Percentiles rank a stretch among this genome's conserved stretches.
These are phyloP conservation scores for Diadegma fenestrale DNA, from an alignment of 2,888 invertebrate species.

Conservation along the genomic window DNA sequence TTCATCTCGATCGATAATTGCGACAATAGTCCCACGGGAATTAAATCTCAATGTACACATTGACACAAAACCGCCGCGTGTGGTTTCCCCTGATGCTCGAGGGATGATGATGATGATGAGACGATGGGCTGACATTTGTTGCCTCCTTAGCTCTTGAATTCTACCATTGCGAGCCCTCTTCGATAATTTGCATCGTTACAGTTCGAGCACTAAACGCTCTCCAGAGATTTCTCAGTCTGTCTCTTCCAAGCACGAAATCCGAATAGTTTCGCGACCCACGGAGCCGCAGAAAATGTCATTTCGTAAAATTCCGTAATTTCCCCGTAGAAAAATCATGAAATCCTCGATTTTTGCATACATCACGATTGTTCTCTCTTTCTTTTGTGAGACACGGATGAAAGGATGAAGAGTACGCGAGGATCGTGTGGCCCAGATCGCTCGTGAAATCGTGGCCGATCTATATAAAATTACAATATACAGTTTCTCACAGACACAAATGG, in stretches of 20 bases:
- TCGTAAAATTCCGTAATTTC: background rate
- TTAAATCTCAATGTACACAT: constrained; percentile 1
- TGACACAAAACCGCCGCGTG: background rate
- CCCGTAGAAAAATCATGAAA: background rate
- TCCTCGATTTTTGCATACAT: background rate
- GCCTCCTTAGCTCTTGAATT: constrained; percentile 13
- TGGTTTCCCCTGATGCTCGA: background rate
- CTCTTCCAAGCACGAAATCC: background rate
- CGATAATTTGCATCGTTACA: constrained; percentile 56
- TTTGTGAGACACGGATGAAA: constrained; percentile 45
- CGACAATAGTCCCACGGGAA: constrained; percentile 62
- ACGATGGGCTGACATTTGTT: constrained; percentile 60
- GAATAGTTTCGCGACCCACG: background rate
- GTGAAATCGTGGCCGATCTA: constrained; percentile 61
- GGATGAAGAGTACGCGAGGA: constrained; percentile 42
- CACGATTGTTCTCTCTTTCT: background rate
- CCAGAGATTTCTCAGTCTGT: constrained; percentile 37
- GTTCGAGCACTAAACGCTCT: constrained; percentile 29
- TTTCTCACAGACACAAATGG: constrained; percentile 12
- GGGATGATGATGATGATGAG: constrained; percentile 31
- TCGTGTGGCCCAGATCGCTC: constrained; percentile 62
- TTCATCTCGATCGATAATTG: constrained; percentile 33
- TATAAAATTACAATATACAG: constrained; percentile 32
- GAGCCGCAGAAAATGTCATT: background rate
- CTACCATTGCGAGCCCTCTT: background rate